These are phyloP conservation scores for Callospermophilus lateralis DNA, from an alignment of 2,113 vertebrate species.

Conservation along the genomic window DNA sequence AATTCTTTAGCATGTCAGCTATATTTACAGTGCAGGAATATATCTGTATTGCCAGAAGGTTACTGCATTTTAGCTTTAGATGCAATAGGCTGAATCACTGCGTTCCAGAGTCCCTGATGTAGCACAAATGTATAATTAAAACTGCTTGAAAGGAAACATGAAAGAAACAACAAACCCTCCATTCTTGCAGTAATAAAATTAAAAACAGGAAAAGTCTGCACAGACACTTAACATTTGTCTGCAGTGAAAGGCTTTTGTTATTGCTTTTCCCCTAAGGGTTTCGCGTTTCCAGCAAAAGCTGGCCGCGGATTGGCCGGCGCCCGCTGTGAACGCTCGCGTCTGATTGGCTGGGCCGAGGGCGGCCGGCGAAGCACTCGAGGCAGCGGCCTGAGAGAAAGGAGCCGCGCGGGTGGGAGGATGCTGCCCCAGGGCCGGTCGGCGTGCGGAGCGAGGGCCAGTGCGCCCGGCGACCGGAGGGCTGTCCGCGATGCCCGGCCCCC, in stretches of 20 bases:
- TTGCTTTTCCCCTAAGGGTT: slow-evolving; percentile 86
- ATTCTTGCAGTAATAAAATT: slow-evolving; percentile 89
- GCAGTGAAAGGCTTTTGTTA: slow-evolving; percentile 90
- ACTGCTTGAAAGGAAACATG: slow-evolving; percentile 89
- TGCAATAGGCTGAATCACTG: slow-evolving; percentile 82
- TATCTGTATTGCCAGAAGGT: slow-evolving; percentile 85
- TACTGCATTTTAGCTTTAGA: slow-evolving; percentile 82
- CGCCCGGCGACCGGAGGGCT: background rate
- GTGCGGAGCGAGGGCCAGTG: background rate
- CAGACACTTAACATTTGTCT: slow-evolving; percentile 90
- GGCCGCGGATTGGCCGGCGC: slow-evolving; percentile 81
- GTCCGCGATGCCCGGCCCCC: background rate
- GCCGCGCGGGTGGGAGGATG: background rate
- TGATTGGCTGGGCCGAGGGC: slow-evolving; percentile 82
- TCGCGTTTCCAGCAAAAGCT: slow-evolving; percentile 81
- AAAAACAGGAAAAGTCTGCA: slow-evolving; percentile 90
- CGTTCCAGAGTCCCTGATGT: slow-evolving; percentile 85
- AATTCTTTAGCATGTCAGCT: slow-evolving; percentile 86
- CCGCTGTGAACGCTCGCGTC: slow-evolving; percentile 54
- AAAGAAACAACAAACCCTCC: slow-evolving; percentile 88
- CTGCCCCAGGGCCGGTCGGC: background rate
- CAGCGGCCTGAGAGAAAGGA: slow-evolving; percentile 44
- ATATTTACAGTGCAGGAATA: slow-evolving; percentile 85
- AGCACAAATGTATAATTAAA: slow-evolving; percentile 89
- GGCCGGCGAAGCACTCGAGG: slow-evolving; percentile 56